Evolutionary conservation across 1,140 invertebrate species (phyloP).

Genomic region (Drosophila persimilis): DNA sequence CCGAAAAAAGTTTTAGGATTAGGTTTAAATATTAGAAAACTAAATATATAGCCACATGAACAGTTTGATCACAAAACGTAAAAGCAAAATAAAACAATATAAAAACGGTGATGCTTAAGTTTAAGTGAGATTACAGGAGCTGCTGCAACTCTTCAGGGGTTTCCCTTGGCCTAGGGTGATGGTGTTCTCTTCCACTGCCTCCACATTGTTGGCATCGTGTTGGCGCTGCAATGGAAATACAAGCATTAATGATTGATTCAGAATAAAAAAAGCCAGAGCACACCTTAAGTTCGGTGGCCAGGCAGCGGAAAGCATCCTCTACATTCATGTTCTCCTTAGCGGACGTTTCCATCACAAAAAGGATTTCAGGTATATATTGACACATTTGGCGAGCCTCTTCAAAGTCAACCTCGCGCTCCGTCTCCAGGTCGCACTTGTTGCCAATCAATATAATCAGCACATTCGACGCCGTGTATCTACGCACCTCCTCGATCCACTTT

Average conservation of each 20-base stretch:
- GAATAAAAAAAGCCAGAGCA: background rate
- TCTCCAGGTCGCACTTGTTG: conserved; percentile 94
- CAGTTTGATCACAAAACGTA: conserved; percentile 71
- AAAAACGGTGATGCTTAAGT: conserved; percentile 46
- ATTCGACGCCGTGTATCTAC: conserved; percentile 95
- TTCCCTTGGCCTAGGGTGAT: conserved; percentile 78
- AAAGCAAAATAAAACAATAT: conserved; percentile 46
- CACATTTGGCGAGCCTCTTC: conserved; percentile 93
- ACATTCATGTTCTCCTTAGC: conserved; percentile 97
- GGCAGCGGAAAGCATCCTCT: conserved; percentile 94
- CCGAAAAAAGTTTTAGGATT: conserved; percentile 47
- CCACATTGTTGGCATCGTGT: conserved; percentile 65
- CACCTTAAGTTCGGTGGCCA: conserved; percentile 94
- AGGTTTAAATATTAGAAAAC: conserved; percentile 54
- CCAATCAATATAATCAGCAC: conserved; percentile 95
- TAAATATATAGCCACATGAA: conserved; percentile 71
- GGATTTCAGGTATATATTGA: conserved; percentile 92
- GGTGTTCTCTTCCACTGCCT: conserved; percentile 63
- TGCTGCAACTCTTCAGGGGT: conserved; percentile 77
- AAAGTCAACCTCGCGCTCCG: conserved; percentile 91
- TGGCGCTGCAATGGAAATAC: conserved; percentile 46
- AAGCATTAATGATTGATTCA: background rate
- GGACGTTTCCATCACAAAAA: conserved; percentile 94
- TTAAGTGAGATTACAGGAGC: conserved; percentile 82
- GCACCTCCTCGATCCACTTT: conserved; percentile 97